These are phyloP conservation scores for Steinernema khuongi DNA, from an alignment of 1,140 invertebrate species.

Conservation along the genomic window DNA sequence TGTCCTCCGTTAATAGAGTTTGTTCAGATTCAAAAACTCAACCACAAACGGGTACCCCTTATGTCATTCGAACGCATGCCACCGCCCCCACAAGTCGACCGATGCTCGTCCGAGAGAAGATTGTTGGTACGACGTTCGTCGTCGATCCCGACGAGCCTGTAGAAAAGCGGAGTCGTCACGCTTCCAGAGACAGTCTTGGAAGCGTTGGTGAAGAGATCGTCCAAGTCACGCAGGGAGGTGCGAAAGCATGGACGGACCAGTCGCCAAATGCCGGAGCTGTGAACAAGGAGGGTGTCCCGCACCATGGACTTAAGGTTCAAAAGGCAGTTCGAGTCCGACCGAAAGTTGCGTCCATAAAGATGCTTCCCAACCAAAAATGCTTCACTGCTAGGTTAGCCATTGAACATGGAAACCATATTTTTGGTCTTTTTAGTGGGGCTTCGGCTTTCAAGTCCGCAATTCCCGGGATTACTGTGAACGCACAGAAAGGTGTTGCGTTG, in stretches of 20 bases:
- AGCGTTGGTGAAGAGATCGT: conserved; percentile 7
- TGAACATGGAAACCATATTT: not conserved
- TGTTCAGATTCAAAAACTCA: not conserved
- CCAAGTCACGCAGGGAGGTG: not conserved
- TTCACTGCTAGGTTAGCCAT: not conserved
- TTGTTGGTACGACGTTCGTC: not conserved
- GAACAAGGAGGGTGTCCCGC: not conserved
- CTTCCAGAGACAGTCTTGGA: conserved; percentile 28
- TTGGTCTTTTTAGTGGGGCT: not conserved
- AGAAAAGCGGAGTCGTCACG: conserved; percentile 34
- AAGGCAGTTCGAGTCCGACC: not conserved
- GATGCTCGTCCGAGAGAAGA: not conserved
- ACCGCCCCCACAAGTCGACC: not conserved
- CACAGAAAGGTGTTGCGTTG: not conserved
- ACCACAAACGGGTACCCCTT: not conserved
- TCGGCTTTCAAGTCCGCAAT: not conserved
- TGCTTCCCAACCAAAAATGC: not conserved
- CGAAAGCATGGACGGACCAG: not conserved
- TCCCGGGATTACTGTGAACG: not conserved
- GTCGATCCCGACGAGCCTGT: conserved; percentile 24
- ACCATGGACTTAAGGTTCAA: not conserved
- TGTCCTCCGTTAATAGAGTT: not conserved
- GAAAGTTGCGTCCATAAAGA: not conserved
- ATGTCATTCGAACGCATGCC: not conserved
- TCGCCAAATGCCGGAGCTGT: not conserved